Evolutionary conservation across 1,140 invertebrate species (phyloP).

Genomic region (Neoseiulus cucumeris): DNA sequence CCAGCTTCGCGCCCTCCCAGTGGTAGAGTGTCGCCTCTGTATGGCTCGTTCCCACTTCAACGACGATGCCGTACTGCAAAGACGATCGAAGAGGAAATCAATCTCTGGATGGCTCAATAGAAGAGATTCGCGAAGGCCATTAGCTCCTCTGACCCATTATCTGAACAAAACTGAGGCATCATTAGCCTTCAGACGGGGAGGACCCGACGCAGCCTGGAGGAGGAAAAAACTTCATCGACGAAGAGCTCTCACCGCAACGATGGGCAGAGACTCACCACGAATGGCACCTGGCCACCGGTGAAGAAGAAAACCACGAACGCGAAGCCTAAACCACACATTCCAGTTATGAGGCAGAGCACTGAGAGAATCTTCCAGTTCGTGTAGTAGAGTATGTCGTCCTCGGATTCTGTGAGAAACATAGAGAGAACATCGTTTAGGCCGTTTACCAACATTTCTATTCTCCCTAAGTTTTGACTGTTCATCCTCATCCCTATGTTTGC

Average conservation of each 20-base stretch:
- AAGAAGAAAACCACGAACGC: slow-evolving; percentile 9
- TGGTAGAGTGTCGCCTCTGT: slow-evolving; percentile 31
- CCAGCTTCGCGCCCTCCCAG: slow-evolving; percentile 30
- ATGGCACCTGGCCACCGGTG: slow-evolving; percentile 10
- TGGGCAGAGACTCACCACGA: not conserved
- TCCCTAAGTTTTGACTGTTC: no score
- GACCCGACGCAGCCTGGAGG: no score
- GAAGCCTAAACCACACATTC: not conserved
- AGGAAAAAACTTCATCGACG: no score
- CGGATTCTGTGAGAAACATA: not conserved
- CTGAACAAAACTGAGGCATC: no score
- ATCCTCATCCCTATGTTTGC: no score
- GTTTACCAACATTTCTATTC: no score
- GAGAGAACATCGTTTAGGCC: no score
- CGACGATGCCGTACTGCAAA: slow-evolving; percentile 33
- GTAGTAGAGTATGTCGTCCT: slow-evolving; percentile 1
- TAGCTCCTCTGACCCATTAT: no score
- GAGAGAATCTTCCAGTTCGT: not conserved
- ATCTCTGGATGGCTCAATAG: not conserved
- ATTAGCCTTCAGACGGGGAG: no score
- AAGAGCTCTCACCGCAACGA: no score
- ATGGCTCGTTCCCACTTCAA: slow-evolving; percentile 37
- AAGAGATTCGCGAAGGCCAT: not conserved
- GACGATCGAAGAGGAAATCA: slow-evolving; percentile 11
- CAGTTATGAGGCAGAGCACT: not conserved